phyloP scores from a whole-genome alignment of 2,797 vertebrate species.

The Molossus molossus region DNA sequence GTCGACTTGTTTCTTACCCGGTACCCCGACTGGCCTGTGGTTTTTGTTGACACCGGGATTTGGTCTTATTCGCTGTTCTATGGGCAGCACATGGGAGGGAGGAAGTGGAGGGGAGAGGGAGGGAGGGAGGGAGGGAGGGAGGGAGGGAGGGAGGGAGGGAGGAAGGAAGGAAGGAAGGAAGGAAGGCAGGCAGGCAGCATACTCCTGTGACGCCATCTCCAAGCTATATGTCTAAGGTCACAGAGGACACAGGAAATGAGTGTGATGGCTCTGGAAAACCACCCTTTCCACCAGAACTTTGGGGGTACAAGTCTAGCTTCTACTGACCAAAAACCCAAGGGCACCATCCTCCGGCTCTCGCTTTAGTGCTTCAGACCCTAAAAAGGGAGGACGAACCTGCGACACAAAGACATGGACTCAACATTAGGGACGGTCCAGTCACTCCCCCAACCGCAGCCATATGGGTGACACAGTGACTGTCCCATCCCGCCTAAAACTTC shows the following conservation, averaged over 20 bases:
- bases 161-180: neutral
- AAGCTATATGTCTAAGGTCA: neutral
- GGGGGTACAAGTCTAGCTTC: neutral
- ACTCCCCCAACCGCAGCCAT: no score
- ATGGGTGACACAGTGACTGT: neutral
- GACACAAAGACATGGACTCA: neutral
- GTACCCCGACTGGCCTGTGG: no score
- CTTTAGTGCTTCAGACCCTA: neutral
- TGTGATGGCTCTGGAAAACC: neutral
- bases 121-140: neutral
- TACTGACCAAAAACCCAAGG: neutral
- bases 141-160: no score
- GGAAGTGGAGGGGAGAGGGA: neutral
- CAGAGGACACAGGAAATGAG: neutral
- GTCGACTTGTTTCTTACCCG: neutral
- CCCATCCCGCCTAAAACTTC: neutral
- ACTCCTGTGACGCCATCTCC: neutral
- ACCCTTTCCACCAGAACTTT: neutral
- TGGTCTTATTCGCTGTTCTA: neutral
- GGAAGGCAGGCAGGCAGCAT: neutral
- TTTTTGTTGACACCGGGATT: fast-evolving
- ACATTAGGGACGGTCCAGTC: neutral
- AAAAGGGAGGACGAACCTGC: neutral
- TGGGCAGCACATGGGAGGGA: neutral
- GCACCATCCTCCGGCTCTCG: neutral